These are phyloP conservation scores for Lutjanus argentimaculatus DNA, from an alignment of 2,797 vertebrate genomes.

Conservation along the genomic window DNA sequence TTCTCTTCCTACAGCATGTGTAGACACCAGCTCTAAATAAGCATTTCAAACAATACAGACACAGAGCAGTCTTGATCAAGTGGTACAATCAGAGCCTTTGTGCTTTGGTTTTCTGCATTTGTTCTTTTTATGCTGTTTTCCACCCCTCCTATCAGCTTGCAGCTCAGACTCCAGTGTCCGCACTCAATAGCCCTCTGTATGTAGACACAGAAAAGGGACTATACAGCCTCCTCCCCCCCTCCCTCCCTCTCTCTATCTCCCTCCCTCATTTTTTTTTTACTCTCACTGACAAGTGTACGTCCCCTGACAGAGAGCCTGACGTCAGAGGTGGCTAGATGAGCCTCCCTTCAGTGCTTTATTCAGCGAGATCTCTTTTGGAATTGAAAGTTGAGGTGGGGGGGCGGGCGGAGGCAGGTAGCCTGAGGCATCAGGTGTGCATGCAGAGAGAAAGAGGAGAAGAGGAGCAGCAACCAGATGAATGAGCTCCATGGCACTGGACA, in stretches of 20 bases:
- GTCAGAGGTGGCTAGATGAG: slow-evolving; percentile 72
- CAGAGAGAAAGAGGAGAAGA: slow-evolving; percentile 62
- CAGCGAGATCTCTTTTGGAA: slow-evolving; percentile 63
- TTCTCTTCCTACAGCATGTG: slow-evolving; percentile 21
- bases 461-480: slow-evolving; percentile 49
- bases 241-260: slow-evolving; percentile 19
- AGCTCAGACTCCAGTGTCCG: slow-evolving; percentile 74
- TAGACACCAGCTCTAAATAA: slow-evolving; percentile 37
- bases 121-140: slow-evolving; percentile 73
- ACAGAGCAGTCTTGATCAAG: slow-evolving; percentile 60
- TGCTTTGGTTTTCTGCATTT: slow-evolving; percentile 67
- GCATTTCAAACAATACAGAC: slow-evolving; percentile 60
- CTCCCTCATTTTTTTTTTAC: slow-evolving; percentile 16
- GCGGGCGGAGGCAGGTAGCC: slow-evolving; percentile 45
- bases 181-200: slow-evolving; percentile 85
- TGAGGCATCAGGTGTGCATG: slow-evolving; percentile 73
- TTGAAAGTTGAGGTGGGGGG: slow-evolving; percentile 59
- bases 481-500: slow-evolving; percentile 29
- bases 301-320: slow-evolving; percentile 77
- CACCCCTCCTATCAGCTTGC: slow-evolving; percentile 80
- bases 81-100: slow-evolving; percentile 77
- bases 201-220: slow-evolving; percentile 76
- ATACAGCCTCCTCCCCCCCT: slow-evolving; percentile 53
- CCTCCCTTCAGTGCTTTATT: slow-evolving; percentile 68
- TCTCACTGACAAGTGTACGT: slow-evolving; percentile 71